Percentiles rank a stretch among this genome's conserved stretches.
phyloP scores from a whole-genome alignment of 2,113 vertebrate genomes.

The Bos javanicus region DNA sequence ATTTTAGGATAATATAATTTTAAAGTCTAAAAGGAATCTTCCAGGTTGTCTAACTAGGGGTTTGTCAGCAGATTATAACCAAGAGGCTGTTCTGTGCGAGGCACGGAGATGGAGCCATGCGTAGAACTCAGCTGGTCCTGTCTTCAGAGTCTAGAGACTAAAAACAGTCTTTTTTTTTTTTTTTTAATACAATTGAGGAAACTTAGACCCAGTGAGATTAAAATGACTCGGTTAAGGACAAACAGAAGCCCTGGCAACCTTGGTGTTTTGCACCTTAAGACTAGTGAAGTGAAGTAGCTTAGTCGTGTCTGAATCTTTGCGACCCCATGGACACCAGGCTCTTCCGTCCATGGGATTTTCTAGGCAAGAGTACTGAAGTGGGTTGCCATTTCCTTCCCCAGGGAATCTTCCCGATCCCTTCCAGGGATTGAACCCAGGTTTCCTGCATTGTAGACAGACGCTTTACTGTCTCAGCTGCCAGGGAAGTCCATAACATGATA shows the following conservation, averaged over 20 bases:
- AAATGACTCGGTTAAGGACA: neutral
- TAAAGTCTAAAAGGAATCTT: neutral
- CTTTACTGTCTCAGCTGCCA: no score
- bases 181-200: neutral
- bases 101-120: fast-evolving
- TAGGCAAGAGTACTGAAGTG: no score
- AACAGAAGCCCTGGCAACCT: neutral
- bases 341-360: no score
- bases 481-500: no score
- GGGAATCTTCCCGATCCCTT: no score
- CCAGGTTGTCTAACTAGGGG: neutral
- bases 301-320: no score
- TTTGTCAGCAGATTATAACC: neutral
- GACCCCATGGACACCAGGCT: no score
- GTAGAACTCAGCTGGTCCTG: neutral
- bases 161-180: neutral
- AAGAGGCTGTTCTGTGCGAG: neutral
- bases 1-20: neutral
- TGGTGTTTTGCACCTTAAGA: neutral
- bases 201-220: neutral
- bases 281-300: neutral
- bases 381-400: no score
- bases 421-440: no score
- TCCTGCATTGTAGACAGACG: no score
- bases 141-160: neutral